These are phyloP conservation scores for Tadarida brasiliensis DNA, from an alignment of 2,797 vertebrate genomes.

Conservation along the genomic window DNA sequence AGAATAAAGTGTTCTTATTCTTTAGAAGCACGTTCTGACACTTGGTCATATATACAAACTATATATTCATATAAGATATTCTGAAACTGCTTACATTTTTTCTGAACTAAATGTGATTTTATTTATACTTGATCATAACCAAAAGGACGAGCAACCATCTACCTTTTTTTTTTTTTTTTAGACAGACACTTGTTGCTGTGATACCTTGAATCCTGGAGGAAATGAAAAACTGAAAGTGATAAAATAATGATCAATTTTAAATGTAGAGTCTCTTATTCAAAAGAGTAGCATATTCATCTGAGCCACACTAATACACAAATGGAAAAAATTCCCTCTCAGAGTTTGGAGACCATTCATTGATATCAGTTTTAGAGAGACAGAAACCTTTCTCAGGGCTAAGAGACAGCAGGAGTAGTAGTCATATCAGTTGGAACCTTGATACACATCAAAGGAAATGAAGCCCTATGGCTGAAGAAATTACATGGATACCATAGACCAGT, in stretches of 20 bases:
- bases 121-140: not conserved
- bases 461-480: constrained; percentile 88
- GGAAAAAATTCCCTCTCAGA: constrained; percentile 81
- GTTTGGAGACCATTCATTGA: constrained; percentile 81
- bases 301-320: constrained; percentile 79
- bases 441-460: constrained; percentile 88
- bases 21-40: not conserved
- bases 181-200: not conserved
- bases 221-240: not conserved
- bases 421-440: constrained; percentile 86
- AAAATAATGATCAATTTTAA: constrained; percentile 63
- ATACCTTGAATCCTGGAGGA: constrained; percentile 14
- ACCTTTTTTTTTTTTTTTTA: not conserved
- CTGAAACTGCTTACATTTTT: not conserved
- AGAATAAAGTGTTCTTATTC: not conserved
- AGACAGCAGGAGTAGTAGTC: constrained; percentile 85
- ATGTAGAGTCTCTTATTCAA: constrained; percentile 64
- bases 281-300: constrained; percentile 71
- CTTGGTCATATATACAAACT: not conserved
- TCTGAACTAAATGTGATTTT: not conserved
- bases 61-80: not conserved
- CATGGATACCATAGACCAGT: constrained; percentile 87
- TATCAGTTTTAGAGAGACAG: constrained; percentile 83
- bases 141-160: not conserved
- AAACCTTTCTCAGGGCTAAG: constrained; percentile 86